A percentile compares a stretch with the other conserved stretches of the same genome.
phyloP scores from a whole-genome alignment of 2,888 invertebrate genomes.

The Plebejus argus region DNA sequence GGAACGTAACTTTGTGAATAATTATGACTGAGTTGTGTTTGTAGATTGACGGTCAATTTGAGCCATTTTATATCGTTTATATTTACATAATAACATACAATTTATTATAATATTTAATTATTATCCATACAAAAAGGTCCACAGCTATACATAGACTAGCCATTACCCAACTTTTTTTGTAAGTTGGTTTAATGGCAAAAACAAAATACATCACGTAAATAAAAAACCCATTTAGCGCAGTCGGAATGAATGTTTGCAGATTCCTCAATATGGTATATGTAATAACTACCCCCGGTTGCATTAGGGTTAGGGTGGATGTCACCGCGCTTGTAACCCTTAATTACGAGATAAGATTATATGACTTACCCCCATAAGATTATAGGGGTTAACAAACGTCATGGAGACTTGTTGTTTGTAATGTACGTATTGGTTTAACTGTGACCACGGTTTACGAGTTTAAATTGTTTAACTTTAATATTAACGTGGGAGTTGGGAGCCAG shows the following conservation, averaged over 20 bases:
- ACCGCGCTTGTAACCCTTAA: slow-evolving; percentile 19
- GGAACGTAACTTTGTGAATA: neutral
- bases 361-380: neutral
- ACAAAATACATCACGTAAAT: neutral
- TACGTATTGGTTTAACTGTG: neutral
- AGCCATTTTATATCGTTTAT: neutral
- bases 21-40: neutral
- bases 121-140: neutral
- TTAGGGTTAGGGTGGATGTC: slow-evolving; percentile 11
- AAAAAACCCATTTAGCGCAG: neutral
- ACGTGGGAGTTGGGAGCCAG: neutral
- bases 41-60: neutral
- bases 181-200: neutral
- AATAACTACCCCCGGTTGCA: slow-evolving; percentile 8
- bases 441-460: neutral
- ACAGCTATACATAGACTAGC: neutral
- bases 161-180: neutral
- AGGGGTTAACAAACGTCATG: slow-evolving; percentile 19
- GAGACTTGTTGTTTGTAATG: slow-evolving; percentile 4
- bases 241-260: slow-evolving; percentile 4
- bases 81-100: neutral
- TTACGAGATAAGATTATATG: slow-evolving; percentile 22
- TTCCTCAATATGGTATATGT: slow-evolving; percentile 8
- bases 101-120: too few relatives aligned
- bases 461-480: neutral